Evolutionary conservation across 2,888 invertebrate species (phyloP).

Genomic region (Prosopocoilus inquinatus): DNA sequence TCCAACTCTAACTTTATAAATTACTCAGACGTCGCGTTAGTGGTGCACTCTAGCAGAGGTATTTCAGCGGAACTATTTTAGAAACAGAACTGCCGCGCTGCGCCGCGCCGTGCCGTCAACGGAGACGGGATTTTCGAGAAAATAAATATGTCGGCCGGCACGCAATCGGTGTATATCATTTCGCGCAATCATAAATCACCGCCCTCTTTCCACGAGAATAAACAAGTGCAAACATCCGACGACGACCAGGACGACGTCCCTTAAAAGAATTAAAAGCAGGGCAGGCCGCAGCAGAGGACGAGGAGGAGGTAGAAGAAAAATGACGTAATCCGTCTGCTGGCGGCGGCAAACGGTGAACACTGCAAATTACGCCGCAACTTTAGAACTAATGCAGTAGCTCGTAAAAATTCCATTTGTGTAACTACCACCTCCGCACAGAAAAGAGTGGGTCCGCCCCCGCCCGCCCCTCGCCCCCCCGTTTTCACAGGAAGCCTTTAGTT

Average conservation of each 20-base stretch:
- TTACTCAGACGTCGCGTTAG: slow-evolving; percentile 1
- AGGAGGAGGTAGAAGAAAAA: neutral
- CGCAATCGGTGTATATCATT: slow-evolving; percentile 1
- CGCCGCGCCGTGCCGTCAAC: neutral
- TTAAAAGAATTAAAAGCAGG: neutral
- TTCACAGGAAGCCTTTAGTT: slow-evolving; percentile 24
- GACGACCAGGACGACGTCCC: neutral
- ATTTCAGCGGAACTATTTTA: neutral
- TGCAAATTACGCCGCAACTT: slow-evolving; percentile 8
- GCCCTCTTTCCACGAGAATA: neutral
- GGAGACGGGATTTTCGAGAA: neutral
- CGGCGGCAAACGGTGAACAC: slow-evolving; percentile 15
- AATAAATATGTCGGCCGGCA: too few species aligned
- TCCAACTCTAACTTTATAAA: slow-evolving; percentile 2
- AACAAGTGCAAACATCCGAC: neutral
- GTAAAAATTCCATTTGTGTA: slow-evolving; percentile 32
- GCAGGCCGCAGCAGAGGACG: neutral
- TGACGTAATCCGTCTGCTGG: slow-evolving; percentile 13
- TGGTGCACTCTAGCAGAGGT: neutral
- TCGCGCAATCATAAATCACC: neutral
- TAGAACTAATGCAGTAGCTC: slow-evolving; percentile 24
- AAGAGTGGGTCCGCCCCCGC: neutral
- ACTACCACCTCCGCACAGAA: slow-evolving; percentile 15
- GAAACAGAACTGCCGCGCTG: neutral
- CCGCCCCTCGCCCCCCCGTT: slow-evolving; percentile 17